Evolutionary conservation across 37 sponge, comb jelly and placozoan species (phyloP).

Genomic region (Tethya wilhelma): DNA sequence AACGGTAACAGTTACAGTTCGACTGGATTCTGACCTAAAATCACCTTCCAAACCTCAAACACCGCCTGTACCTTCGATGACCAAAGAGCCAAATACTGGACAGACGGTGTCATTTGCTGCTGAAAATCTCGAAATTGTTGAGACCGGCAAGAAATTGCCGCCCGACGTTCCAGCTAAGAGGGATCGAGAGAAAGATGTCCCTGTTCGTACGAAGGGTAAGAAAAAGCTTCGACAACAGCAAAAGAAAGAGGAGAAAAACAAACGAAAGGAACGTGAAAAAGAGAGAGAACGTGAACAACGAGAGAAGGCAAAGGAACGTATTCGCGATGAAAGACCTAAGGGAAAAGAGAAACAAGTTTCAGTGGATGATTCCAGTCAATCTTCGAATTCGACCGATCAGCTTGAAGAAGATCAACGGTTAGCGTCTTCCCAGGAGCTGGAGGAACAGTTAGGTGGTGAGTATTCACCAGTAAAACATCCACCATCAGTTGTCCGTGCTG

Average conservation of each 20-base stretch:
- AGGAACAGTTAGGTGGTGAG: not conserved
- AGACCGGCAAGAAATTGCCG: not conserved
- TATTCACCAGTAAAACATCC: not conserved
- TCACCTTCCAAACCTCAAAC: too few species aligned
- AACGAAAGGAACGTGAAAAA: constrained; percentile 40
- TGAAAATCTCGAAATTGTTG: not conserved
- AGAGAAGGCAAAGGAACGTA: not conserved
- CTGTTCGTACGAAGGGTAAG: constrained; percentile 2
- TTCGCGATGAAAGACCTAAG: not conserved
- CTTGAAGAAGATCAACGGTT: constrained; percentile 4
- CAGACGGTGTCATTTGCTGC: constrained; percentile 44
- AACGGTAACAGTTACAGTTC: not conserved
- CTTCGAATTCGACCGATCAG: constrained; percentile 35
- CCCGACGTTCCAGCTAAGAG: not conserved
- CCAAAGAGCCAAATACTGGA: constrained; percentile 66
- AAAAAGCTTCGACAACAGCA: constrained; percentile 38
- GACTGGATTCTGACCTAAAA: too few species aligned
- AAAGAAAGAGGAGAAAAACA: constrained; percentile 64
- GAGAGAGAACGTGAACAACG: constrained; percentile 17
- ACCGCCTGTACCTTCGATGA: not conserved
- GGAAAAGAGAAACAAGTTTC: not conserved
- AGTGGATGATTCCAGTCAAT: constrained; percentile 15
- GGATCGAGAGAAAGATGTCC: constrained; percentile 6
- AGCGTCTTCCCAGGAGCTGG: not conserved
- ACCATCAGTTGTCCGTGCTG: not conserved